Conservation (phyloP, 2,113 vertebrate species). For the Elgaria multicarinata region DNA sequence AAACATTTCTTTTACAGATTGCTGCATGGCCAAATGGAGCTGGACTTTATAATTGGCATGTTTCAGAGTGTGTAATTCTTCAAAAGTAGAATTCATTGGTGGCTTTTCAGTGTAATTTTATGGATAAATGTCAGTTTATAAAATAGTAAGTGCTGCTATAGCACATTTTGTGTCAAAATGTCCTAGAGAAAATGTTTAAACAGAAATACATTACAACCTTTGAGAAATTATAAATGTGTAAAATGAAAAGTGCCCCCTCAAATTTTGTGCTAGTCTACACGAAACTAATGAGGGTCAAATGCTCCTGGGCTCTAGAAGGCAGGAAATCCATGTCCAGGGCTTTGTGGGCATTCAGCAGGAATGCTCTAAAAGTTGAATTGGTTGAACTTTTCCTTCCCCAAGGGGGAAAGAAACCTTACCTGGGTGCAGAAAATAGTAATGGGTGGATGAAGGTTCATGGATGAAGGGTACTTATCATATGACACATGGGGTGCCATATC, state of each 20-base stretch:
- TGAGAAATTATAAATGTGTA: not conserved
- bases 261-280: not conserved
- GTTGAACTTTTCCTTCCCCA: not conserved
- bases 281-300: not conserved
- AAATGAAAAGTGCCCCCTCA: not conserved
- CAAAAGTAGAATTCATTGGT: not conserved
- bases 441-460: not conserved
- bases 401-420: no score
- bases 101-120: not conserved
- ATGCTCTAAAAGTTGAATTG: not conserved
- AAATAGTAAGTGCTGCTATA: not conserved
- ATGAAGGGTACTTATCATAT: not conserved
- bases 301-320: not conserved
- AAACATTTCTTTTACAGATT: not conserved
- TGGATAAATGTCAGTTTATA: not conserved
- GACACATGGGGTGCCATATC: no score
- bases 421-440: not conserved
- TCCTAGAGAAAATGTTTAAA: not conserved
- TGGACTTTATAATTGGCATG: not conserved
- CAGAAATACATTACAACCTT: not conserved
- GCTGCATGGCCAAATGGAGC: not conserved
- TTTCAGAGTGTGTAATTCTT: not conserved
- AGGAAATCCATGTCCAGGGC: not conserved
- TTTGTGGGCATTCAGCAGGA: not conserved
- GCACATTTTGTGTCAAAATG: not conserved